Base-by-base conservation (phyloP, 2,888 invertebrate genomes). In the Hedychridium roseum region DNA sequence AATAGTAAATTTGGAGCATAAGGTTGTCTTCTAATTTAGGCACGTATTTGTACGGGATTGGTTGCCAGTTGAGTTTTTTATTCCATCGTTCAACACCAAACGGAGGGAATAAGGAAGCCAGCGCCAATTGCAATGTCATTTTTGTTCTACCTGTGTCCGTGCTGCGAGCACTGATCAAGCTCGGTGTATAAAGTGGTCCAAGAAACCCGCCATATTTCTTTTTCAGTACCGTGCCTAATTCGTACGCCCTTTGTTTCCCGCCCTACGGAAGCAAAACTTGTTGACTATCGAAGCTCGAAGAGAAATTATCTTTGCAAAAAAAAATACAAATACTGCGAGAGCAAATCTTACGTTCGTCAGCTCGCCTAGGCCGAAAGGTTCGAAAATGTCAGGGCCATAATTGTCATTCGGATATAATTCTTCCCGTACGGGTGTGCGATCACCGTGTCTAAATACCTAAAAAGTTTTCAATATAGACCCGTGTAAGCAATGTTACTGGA, bases 261-360 rank as follows among this genome's bases (percentile, higher is more conserved):
- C 0, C 7, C 60, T 61, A 30, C 7, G 43, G 34, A 42, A 30
- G 11, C 23, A 7, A 9, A 39, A 9, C n/a, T n/a, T n/a, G n/a
- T n/a, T n/a, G n/a, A n/a, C n/a, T n/a, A n/a, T n/a, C n/a, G n/a
- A 34, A 38, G 2, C 9, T 30, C 17, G 12, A 34, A 18, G 20
- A 34, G 2, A 4, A 23, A 21, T 15, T 12, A 14, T 23, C 2
- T 23, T 32, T 18, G 2, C 20, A 31, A 6, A 15, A 30, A 21
- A 2, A 16, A 34, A 20, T 17, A 2, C 15, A 36, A 11, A 28
- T 28, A 12, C 28, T 28, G 12, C 28, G 28, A 28, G 14, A 12
- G 14, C 28, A 14, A 2, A 17, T 49, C 54, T 68, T 48, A 70
- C 68, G 16, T 62, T 60, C 4, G 65, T 66, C 21, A 70, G 47